Evolutionary conservation across 2,888 invertebrate genomes (phyloP).

Genomic region (Leptopilina myrica): DNA sequence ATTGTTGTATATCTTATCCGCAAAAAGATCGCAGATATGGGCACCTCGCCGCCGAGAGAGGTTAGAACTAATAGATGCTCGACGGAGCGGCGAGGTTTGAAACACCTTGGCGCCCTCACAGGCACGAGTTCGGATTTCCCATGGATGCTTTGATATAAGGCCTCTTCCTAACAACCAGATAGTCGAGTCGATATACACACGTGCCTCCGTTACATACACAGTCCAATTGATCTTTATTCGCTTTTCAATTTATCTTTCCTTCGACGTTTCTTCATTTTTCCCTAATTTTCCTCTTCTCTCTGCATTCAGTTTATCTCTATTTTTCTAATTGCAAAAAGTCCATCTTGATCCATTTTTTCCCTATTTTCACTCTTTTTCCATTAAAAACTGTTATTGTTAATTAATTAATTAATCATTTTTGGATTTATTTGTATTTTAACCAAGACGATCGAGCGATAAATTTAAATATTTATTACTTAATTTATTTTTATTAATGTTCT

Average conservation of each 20-base stretch:
- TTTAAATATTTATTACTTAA: too few species aligned
- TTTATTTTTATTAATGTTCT: too few species aligned
- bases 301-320: too few species aligned
- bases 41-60: slow-evolving; percentile 58
- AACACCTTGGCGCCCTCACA: slow-evolving; percentile 69
- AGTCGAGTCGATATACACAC: slow-evolving; percentile 30
- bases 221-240: slow-evolving; percentile 26
- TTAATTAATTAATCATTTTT: too few species aligned
- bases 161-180: slow-evolving; percentile 24
- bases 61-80: slow-evolving; percentile 73
- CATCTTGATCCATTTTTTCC: too few species aligned
- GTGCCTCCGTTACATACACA: neutral
- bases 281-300: slow-evolving; percentile 45
- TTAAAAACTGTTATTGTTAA: too few species aligned
- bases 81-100: slow-evolving; percentile 65
- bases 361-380: too few species aligned
- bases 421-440: too few species aligned
- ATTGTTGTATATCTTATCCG: slow-evolving; percentile 73
- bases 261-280: too few species aligned
- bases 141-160: slow-evolving; percentile 56
- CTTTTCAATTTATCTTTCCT: neutral
- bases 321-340: too few species aligned
- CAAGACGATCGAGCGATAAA: too few species aligned
- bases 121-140: slow-evolving; percentile 69
- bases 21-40: slow-evolving; percentile 69